phyloP scores from a whole-genome alignment of 2,797 vertebrate species.

The Hydrolagus colliei region DNA sequence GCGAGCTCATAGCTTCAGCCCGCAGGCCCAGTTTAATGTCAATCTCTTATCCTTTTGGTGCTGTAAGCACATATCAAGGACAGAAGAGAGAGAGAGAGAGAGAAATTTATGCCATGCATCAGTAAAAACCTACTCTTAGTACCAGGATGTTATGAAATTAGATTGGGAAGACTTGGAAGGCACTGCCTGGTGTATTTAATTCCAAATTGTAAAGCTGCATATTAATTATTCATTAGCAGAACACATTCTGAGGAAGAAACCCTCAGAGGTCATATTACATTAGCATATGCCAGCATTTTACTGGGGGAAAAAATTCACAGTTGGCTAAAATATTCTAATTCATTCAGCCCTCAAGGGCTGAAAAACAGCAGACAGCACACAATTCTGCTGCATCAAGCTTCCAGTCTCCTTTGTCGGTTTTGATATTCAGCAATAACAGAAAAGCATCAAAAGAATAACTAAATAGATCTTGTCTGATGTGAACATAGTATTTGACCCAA shows the following conservation, averaged over 20 bases:
- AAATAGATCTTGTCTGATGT: not conserved
- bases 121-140: not conserved
- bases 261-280: slow-evolving; percentile 28
- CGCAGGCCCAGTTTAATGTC: not conserved
- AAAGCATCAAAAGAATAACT: slow-evolving; percentile 1
- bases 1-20: not conserved
- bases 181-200: slow-evolving; percentile 19
- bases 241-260: slow-evolving; percentile 25
- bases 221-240: slow-evolving; percentile 30
- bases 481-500: not conserved
- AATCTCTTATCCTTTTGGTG: not conserved
- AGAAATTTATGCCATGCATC: not conserved
- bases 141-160: slow-evolving; percentile 2
- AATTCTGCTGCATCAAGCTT: slow-evolving; percentile 5
- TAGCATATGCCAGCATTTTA: slow-evolving; percentile 29
- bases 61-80: not conserved
- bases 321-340: slow-evolving; percentile 19
- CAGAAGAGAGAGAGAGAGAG: not conserved
- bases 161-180: not conserved
- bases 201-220: slow-evolving; percentile 17
- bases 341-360: slow-evolving; percentile 23
- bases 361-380: not conserved
- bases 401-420: not conserved
- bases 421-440: slow-evolving; percentile 16
- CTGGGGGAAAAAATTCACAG: slow-evolving; percentile 11